Conservation (phyloP, 92 coral and sea anemone species). For the Palythoa grandiflora region DNA sequence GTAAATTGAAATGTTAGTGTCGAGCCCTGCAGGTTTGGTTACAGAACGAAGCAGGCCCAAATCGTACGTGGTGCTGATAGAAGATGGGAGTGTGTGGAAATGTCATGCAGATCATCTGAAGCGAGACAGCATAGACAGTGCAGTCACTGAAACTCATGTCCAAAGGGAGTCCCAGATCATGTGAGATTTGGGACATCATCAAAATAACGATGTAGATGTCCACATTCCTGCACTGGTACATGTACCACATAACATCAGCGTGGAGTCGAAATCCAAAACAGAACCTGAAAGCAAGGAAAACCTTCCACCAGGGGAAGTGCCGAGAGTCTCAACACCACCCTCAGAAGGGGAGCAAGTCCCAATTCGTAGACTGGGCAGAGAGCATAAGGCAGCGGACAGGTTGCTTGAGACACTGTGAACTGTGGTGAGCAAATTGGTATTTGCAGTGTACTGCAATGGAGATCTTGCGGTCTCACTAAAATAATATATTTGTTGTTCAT, state of each 20-base stretch:
- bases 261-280: too few relatives aligned
- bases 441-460: too few relatives aligned
- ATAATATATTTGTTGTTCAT: too few relatives aligned
- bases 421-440: not conserved
- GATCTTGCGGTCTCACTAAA: too few relatives aligned
- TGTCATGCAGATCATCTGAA: conserved; percentile 34
- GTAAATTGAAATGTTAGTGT: too few relatives aligned
- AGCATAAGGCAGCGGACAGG: conserved; percentile 23
- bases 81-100: conserved; percentile 58
- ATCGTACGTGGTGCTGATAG: conserved; percentile 46
- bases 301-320: not conserved
- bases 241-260: not conserved
- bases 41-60: conserved; percentile 32
- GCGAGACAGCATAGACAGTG: conserved; percentile 25
- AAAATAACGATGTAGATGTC: not conserved
- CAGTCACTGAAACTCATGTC: not conserved
- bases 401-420: not conserved
- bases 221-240: not conserved
- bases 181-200: not conserved
- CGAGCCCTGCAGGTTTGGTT: conserved; percentile 9
- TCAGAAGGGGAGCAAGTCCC: not conserved
- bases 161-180: not conserved
- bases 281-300: not conserved
- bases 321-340: not conserved
- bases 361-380: not conserved